Conservation (phyloP, 2,888 invertebrate species). For the Callyntrura sp. region DNA sequence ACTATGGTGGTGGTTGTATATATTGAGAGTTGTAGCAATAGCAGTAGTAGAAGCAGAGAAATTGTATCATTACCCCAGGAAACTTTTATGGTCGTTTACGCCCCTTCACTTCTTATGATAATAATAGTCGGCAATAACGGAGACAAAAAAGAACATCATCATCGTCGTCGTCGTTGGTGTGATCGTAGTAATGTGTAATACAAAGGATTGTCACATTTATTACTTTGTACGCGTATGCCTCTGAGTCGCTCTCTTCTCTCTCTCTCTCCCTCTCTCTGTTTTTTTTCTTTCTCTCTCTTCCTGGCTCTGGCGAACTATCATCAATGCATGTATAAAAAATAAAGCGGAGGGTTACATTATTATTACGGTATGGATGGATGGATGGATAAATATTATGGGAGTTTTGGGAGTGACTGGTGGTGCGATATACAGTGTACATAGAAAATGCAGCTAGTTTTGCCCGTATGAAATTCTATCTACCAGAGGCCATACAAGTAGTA, state of each 20-base stretch:
- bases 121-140: slow-evolving; percentile 73
- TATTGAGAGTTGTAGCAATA: neutral
- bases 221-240: slow-evolving; percentile 51
- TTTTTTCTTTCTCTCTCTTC: neutral
- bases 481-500: neutral
- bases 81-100: slow-evolving; percentile 77
- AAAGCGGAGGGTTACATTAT: slow-evolving; percentile 32
- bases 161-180: neutral
- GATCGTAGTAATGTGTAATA: slow-evolving; percentile 48
- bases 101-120: slow-evolving; percentile 75
- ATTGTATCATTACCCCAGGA: slow-evolving; percentile 72
- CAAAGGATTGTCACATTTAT: slow-evolving; percentile 66
- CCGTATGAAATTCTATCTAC: neutral
- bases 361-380: slow-evolving; percentile 35
- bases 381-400: slow-evolving; percentile 59
- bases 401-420: slow-evolving; percentile 14
- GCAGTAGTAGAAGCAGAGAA: slow-evolving; percentile 30
- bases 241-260: neutral
- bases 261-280: slow-evolving; percentile 26
- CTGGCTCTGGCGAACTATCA: neutral
- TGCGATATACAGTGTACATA: neutral
- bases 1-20: no score
- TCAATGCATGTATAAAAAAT: neutral
- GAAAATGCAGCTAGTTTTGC: neutral
- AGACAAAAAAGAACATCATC: slow-evolving; percentile 70